Percentiles rank a stretch among this genome's conserved stretches.
Conservation (phyloP, 2,797 vertebrate genomes). For the Chelon auratus region DNA sequence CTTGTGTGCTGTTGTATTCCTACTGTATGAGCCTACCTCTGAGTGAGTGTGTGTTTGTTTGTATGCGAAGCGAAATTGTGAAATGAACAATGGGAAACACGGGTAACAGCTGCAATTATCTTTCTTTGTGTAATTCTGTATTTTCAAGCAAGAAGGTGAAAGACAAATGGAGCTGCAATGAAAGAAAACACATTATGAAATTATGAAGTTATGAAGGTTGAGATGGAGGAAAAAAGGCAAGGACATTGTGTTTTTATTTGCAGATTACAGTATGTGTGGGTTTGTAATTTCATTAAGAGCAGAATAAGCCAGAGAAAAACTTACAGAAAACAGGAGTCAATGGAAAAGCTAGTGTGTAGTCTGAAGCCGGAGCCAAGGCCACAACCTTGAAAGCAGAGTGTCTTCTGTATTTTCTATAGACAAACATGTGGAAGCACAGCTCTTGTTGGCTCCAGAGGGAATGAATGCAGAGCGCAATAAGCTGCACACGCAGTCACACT, state of each 20-base stretch:
- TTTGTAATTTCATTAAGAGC: conserved; percentile 20
- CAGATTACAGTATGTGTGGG: neutral
- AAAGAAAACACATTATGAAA: too few species aligned
- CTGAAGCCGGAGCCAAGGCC: conserved; percentile 58
- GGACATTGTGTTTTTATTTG: neutral
- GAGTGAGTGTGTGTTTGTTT: neutral
- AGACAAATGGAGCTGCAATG: neutral
- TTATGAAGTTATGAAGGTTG: neutral
- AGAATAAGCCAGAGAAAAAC: neutral
- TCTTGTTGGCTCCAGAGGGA: conserved; percentile 28
- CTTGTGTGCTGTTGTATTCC: neutral
- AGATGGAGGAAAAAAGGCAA: neutral
- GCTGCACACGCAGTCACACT: conserved; percentile 33
- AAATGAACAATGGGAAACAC: conserved; percentile 8
- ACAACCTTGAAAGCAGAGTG: conserved; percentile 30
- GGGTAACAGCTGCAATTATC: conserved; percentile 4
- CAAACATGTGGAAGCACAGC: conserved; percentile 22
- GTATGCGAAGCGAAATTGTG: neutral
- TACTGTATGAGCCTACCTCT: neutral
- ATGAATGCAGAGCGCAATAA: conserved; percentile 24
- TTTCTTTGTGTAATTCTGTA: conserved; percentile 13
- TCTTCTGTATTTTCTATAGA: conserved; percentile 41
- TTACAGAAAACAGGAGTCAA: conserved; percentile 4
- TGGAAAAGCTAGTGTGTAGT: conserved; percentile 15
- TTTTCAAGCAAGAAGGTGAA: neutral